Conservation (phyloP, 2,113 vertebrate genomes). For the Vombatus ursinus region DNA sequence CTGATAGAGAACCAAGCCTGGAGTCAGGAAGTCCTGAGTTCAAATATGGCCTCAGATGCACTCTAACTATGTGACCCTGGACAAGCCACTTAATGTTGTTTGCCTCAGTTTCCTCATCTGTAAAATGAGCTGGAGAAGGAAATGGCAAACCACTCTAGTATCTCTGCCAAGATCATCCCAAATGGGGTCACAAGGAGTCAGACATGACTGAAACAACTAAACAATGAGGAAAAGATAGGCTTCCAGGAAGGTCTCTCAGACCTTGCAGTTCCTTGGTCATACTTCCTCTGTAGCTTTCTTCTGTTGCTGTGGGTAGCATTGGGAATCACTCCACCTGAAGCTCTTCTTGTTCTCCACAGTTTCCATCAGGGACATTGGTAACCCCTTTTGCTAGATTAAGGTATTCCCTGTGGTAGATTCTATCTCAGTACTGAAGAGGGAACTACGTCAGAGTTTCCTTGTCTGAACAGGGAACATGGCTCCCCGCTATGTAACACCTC, state of each 20-base stretch:
- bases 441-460: neutral
- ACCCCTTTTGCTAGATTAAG: neutral
- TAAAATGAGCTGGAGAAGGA: neutral
- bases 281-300: neutral
- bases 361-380: neutral
- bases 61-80: neutral
- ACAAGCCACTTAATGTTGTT: neutral
- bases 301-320: neutral
- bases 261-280: neutral
- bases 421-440: neutral
- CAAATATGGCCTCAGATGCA: neutral
- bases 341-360: neutral
- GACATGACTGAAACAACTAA: neutral
- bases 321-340: neutral
- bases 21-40: neutral
- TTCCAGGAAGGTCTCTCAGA: neutral
- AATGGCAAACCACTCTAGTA: too few relatives aligned
- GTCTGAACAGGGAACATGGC: neutral
- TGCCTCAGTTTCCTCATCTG: neutral
- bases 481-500: neutral
- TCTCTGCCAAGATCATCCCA: neutral
- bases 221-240: neutral
- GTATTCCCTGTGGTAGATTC: neutral
- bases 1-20: neutral
- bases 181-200: neutral